Evolutionary conservation across 1,140 invertebrate species (phyloP), one percentile per base, ranked within the genome.

Genomic region (Eciton burchellii): DNA sequence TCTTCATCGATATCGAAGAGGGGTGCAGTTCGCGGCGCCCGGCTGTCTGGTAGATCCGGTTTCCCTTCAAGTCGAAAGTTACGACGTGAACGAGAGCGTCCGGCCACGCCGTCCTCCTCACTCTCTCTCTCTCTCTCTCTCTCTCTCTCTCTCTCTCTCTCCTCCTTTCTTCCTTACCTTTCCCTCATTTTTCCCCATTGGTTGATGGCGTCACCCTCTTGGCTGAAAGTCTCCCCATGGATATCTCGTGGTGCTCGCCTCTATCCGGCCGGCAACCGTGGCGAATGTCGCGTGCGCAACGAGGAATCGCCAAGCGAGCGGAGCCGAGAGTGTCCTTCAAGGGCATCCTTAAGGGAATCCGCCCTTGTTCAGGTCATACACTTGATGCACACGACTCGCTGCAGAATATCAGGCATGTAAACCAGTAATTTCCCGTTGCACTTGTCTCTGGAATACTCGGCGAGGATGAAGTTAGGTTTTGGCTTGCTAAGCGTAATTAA

Each of bases 41-140:
- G 89, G 87, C 90, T 91, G 92, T 92, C 92, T 93, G 90, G 86
- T 92, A 89, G 76, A 85, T 89, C 88, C 85, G 88, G 88, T 92
- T 91, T 84, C 88, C 87, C 86, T 88, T 85, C 83, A 65, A 85
- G 87, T 89, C 82, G 82, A 90, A 90, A 89, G 84, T 89, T 89
- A 83, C 79, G 76, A 74, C 49, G 82, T 90, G 79, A 65, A 87
- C 85, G 73, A 63, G 26, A 89, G 76, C 81, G 84, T 85, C 84
- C 86, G 84, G 65, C 63, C 52, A 21, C 59, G 84, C 19, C 49
- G 47, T 63, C 57, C 66, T 63, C 41, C 19, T 8, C 49, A n/a
- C 19, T 79, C 26, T 35, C 35, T 47, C 21, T 47, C 26, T 56
- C 11, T 59, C 47, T 19, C 62, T 62, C 24, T 24, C 60, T 41